These are phyloP conservation scores for Cyanistes caeruleus DNA, from an alignment of 2,113 vertebrate species.

Conservation along the genomic window DNA sequence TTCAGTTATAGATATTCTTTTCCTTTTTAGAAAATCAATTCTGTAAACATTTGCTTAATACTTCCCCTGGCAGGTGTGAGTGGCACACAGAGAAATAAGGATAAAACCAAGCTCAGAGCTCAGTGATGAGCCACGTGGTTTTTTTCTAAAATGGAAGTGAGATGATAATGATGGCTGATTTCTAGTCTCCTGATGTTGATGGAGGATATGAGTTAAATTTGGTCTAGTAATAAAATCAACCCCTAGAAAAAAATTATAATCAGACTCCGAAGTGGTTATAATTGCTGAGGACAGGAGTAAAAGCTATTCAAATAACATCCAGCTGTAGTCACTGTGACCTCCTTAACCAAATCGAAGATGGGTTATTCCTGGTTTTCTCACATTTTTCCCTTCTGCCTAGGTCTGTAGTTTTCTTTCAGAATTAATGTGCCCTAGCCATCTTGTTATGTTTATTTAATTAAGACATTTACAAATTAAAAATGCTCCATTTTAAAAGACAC, in stretches of 20 bases:
- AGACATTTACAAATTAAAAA: neutral
- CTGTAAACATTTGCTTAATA: neutral
- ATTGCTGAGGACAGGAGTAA: neutral
- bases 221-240: conserved; percentile 52
- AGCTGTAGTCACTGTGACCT: conserved; percentile 13
- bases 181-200: conserved; percentile 47
- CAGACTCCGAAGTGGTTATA: conserved; percentile 18
- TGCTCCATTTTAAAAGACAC: neutral
- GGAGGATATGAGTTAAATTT: conserved; percentile 57
- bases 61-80: neutral
- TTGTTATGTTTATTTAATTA: neutral
- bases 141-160: neutral
- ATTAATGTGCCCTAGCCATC: neutral
- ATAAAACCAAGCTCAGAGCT: neutral
- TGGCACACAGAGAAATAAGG: neutral
- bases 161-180: conserved; percentile 47
- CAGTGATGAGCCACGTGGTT: neutral
- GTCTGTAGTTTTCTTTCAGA: neutral
- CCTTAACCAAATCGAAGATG: neutral
- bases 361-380: neutral
- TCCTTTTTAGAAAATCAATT: neutral
- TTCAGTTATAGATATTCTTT: neutral
- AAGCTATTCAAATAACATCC: conserved; percentile 25
- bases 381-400: neutral
- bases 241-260: conserved; percentile 63